These are phyloP conservation scores for Periophthalmodon schlosseri DNA, from an alignment of 2,113 vertebrate species.

Conservation along the genomic window DNA sequence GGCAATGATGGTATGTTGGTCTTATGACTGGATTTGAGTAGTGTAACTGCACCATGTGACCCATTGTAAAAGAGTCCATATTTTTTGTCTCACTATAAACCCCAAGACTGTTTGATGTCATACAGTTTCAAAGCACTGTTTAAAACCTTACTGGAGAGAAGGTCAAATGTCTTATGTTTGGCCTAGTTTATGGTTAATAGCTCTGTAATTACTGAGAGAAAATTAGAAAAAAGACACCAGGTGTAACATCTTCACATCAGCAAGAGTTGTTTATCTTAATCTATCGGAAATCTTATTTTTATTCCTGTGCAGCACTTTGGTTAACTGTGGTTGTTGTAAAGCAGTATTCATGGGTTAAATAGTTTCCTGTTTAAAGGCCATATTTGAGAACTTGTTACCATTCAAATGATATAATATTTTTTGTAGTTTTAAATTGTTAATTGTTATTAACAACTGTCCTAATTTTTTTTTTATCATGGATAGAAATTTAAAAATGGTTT, in stretches of 20 bases:
- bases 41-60: slow-evolving; percentile 61
- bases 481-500: neutral
- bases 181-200: neutral
- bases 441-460: too few species aligned
- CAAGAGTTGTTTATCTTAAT: too few species aligned
- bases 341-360: too few species aligned
- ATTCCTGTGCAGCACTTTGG: neutral
- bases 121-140: neutral
- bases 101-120: neutral
- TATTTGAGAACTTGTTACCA: too few species aligned
- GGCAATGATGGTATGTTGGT: slow-evolving; percentile 41
- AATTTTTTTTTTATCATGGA: too few species aligned
- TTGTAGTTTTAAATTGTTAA: too few species aligned
- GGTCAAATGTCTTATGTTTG: neutral
- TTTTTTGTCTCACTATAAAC: slow-evolving; percentile 1
- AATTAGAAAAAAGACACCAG: neutral
- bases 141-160: neutral
- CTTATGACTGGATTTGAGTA: slow-evolving; percentile 63
- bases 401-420: too few species aligned
- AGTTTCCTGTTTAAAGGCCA: too few species aligned
- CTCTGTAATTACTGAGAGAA: neutral
- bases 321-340: neutral
- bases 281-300: neutral
- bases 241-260: neutral
- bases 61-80: slow-evolving; percentile 8